Evolutionary conservation across 1,140 invertebrate species (phyloP).

Genomic region (Choristoneura fumiferana): DNA sequence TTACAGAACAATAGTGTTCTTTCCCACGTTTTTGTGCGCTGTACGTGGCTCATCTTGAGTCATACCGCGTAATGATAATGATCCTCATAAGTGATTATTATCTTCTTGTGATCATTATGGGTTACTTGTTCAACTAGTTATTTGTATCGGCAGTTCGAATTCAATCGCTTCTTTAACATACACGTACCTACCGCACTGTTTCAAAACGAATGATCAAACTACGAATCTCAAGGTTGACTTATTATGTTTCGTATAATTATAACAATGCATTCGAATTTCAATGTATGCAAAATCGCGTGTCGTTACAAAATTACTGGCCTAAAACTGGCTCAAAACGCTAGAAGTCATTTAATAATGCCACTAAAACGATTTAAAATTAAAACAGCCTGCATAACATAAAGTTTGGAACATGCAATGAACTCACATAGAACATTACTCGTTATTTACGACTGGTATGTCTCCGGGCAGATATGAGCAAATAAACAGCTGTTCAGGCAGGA

Average conservation of each 20-base stretch:
- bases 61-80: conserved; percentile 43
- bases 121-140: background rate
- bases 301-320: background rate
- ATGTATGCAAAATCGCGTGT: conserved; percentile 17
- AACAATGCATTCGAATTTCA: background rate
- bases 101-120: conserved; percentile 21
- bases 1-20: conserved; percentile 41
- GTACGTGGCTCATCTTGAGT: conserved; percentile 29
- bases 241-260: no score
- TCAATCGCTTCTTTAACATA: background rate
- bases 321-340: background rate
- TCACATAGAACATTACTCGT: conserved; percentile 1
- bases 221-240: background rate
- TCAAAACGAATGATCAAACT: background rate
- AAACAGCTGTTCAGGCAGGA: conserved; percentile 11
- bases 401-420: conserved; percentile 16
- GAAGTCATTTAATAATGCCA: background rate
- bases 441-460: conserved; percentile 17
- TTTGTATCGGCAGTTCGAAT: no score
- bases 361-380: background rate
- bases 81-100: conserved; percentile 32
- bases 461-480: conserved; percentile 15
- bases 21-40: conserved; percentile 62
- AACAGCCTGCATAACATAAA: background rate
- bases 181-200: no score